A percentile compares a stretch with the other conserved stretches of the same genome.
Conservation (phyloP, 2,113 vertebrate species). For the Ellobius talpinus region DNA sequence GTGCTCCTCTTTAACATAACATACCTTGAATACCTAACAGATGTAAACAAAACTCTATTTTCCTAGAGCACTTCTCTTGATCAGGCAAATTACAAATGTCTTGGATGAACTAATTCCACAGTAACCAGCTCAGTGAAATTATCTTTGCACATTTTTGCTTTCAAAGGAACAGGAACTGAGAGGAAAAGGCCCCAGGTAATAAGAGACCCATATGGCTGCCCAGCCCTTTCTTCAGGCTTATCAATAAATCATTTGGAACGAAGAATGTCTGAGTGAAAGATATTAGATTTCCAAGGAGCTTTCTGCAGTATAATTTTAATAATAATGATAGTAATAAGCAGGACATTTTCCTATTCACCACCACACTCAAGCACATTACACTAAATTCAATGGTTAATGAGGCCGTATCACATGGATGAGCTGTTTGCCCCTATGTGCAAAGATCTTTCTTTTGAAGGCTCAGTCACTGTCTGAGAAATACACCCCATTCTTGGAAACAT, state of each 20-base stretch:
- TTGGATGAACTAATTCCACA: conserved; percentile 26
- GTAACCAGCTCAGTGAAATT: conserved; percentile 6
- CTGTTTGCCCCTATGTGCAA: conserved; percentile 55
- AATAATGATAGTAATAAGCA: conserved; percentile 55
- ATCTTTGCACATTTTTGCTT: conserved; percentile 48
- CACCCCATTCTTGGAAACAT: conserved; percentile 36
- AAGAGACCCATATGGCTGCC: conserved; percentile 23
- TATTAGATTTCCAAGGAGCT: conserved; percentile 41
- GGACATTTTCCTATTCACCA: conserved; percentile 55
- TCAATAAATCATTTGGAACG: conserved; percentile 64
- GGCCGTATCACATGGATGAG: conserved; percentile 28
- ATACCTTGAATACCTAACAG: background rate
- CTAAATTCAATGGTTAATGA: conserved; percentile 64
- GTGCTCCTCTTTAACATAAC: background rate
- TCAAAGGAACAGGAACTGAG: conserved; percentile 24
- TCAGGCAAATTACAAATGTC: conserved; percentile 21
- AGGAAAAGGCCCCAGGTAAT: conserved; percentile 48
- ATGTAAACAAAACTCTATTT: background rate
- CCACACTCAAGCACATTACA: conserved; percentile 18
- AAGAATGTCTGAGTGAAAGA: conserved; percentile 50
- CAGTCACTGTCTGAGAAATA: conserved; percentile 61
- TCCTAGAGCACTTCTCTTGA: background rate
- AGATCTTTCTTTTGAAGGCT: conserved; percentile 64
- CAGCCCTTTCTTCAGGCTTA: background rate
- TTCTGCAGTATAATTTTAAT: conserved; percentile 63